Conservation (phyloP, 2,888 invertebrate genomes). For the Himalopsyche tibetana region DNA sequence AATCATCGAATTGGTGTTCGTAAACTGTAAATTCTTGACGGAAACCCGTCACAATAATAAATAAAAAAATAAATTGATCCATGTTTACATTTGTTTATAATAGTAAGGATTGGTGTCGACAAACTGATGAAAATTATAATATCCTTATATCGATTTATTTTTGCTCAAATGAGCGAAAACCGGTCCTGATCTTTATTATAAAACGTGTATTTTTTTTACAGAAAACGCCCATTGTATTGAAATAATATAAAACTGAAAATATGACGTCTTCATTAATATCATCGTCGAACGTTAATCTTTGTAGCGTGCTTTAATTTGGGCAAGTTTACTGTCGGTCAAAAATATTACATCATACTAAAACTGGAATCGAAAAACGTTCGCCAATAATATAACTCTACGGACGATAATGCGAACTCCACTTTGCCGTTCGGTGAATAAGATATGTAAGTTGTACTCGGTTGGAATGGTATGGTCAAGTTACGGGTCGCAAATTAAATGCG, state of each 20-base stretch:
- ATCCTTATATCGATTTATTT: too few relatives aligned
- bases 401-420: conserved; percentile 28
- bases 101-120: too few relatives aligned
- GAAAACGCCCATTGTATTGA: too few relatives aligned
- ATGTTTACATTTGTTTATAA: too few relatives aligned
- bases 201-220: too few relatives aligned
- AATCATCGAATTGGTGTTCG: too few relatives aligned
- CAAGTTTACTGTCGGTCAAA: conserved; percentile 14
- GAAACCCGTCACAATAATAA: too few relatives aligned
- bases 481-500: neutral
- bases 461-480: neutral
- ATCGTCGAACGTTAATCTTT: neutral
- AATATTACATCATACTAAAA: conserved; percentile 27
- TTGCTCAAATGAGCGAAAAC: too few relatives aligned
- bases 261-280: neutral
- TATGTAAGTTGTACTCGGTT: neutral
- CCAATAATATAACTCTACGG: neutral
- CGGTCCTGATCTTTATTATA: too few relatives aligned
- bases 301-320: neutral
- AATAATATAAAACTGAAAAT: neutral
- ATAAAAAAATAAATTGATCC: too few relatives aligned
- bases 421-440: conserved; percentile 15
- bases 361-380: conserved; percentile 32
- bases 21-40: too few relatives aligned
- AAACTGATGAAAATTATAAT: too few relatives aligned